Base-by-base conservation (phyloP, 2,797 vertebrate genomes). In the Danio jaintianensis region DNA sequence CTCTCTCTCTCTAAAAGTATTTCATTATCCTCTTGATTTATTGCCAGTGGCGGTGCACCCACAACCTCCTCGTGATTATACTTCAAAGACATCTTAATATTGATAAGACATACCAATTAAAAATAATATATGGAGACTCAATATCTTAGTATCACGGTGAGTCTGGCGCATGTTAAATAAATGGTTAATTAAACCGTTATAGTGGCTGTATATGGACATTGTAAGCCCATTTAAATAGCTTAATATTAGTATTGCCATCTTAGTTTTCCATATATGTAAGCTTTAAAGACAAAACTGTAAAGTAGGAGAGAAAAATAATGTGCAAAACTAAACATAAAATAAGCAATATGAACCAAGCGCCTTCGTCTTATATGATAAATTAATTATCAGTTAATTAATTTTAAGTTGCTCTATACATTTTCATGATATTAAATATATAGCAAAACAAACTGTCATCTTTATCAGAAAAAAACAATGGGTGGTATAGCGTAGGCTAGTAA, bases 1-100 rank as follows among this genome's bases (percentile, higher is more conserved):
- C 62, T 64, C 29, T 64, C 59, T 64, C 59, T 15, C 62, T 36
- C 62, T 40, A 29, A 29, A 29, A 29, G 18, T 62, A 20, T 64
- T 1, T 64, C 12, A 1, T 40, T 64, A 29, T 64, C 62, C 13
- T 40, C 16, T 10, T 52, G 8, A 13, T 10, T 52, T 2, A 12
- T 10, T 52, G 48, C 48, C 48, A 52, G 1, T 7, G 12, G 5
- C 13, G 48, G 10, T 10, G 1, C 48, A 4, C 48, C 4, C 10
- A 13, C 12, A 52, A 12, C 48, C 48, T 52, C 45, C 45, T 47
- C 45, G 7, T 52, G 48, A 13, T 13, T 13, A 10, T 12, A 4
- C 48, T 52, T 11, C 10, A 11, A 52, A 52, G 48, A 4, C 4
- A 12, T 52, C 11, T 4, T 52, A 1, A 52, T 13, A 5, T 13